These are phyloP conservation scores for Pollenia griseotomentosa DNA, from an alignment of 2,888 invertebrate species.

Conservation along the genomic window DNA sequence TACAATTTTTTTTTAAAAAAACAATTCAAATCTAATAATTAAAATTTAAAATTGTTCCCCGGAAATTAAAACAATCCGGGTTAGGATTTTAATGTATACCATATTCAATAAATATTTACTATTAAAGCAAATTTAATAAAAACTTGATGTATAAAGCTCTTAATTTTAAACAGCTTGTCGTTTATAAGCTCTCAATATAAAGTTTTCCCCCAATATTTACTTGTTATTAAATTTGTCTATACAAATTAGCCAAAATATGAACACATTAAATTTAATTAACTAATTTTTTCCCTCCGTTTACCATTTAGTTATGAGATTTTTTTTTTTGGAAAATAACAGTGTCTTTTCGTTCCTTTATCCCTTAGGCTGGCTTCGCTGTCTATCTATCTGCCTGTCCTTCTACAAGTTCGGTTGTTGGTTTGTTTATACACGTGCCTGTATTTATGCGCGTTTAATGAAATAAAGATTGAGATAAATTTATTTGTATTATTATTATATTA, in stretches of 20 bases:
- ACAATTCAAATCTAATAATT: no score
- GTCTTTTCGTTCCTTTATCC: neutral
- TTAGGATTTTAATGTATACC: no score
- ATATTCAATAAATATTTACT: no score
- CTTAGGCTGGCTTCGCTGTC: neutral
- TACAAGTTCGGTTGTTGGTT: neutral
- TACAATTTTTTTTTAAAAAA: no score
- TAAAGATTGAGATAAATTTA: slow-evolving; percentile 23
- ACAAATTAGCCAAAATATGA: slow-evolving; percentile 7
- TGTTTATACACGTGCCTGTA: slow-evolving; percentile 13
- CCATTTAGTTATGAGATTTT: neutral
- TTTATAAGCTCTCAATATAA: no score
- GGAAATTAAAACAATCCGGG: no score
- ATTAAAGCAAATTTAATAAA: no score
- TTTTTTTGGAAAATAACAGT: neutral
- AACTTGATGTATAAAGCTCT: no score
- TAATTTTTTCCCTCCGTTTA: neutral
- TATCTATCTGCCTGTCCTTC: neutral
- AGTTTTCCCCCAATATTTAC: neutral
- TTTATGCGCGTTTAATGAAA: neutral
- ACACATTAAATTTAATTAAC: slow-evolving; percentile 21
- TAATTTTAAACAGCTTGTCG: no score
- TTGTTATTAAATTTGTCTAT: slow-evolving; percentile 13
- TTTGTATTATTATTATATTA: neutral
- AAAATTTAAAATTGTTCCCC: no score